These are phyloP conservation scores for Vimba vimba DNA, from an alignment of 2,113 vertebrate genomes.

Conservation along the genomic window DNA sequence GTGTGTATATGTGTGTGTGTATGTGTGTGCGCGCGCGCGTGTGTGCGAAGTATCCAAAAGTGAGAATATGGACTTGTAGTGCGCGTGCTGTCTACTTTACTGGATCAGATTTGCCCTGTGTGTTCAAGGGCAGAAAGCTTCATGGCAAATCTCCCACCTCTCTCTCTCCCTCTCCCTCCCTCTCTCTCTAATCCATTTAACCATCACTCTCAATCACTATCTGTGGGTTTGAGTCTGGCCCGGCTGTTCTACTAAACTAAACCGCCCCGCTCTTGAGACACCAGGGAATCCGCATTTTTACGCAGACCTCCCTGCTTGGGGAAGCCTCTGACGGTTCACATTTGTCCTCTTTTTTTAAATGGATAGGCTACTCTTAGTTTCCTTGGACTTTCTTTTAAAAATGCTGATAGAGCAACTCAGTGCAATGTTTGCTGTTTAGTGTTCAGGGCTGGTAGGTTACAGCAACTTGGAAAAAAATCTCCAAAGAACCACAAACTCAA, in stretches of 20 bases:
- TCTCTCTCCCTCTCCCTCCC: slow-evolving; percentile 63
- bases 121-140: slow-evolving; percentile 84
- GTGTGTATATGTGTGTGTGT: background rate
- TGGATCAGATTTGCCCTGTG: slow-evolving; percentile 77
- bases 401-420: slow-evolving; percentile 1
- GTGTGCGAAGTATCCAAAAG: slow-evolving; percentile 44
- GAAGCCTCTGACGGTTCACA: background rate
- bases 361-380: background rate
- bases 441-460: background rate
- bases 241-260: slow-evolving; percentile 56
- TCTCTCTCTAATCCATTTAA: slow-evolving; percentile 81
- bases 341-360: background rate
- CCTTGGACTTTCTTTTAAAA: slow-evolving; percentile 8
- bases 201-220: slow-evolving; percentile 91
- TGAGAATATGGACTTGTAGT: slow-evolving; percentile 67
- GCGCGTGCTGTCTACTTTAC: slow-evolving; percentile 71
- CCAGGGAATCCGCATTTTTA: background rate
- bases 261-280: slow-evolving; percentile 62
- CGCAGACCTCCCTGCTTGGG: background rate
- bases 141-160: slow-evolving; percentile 65
- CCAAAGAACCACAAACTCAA: too few relatives aligned
- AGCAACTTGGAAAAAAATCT: too few relatives aligned
- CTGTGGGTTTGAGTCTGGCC: slow-evolving; percentile 69
- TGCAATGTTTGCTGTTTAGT: background rate
- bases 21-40: background rate